These are phyloP conservation scores for Hypotaenidia philippensis DNA, from an alignment of 2,797 vertebrate species.

Conservation along the genomic window DNA sequence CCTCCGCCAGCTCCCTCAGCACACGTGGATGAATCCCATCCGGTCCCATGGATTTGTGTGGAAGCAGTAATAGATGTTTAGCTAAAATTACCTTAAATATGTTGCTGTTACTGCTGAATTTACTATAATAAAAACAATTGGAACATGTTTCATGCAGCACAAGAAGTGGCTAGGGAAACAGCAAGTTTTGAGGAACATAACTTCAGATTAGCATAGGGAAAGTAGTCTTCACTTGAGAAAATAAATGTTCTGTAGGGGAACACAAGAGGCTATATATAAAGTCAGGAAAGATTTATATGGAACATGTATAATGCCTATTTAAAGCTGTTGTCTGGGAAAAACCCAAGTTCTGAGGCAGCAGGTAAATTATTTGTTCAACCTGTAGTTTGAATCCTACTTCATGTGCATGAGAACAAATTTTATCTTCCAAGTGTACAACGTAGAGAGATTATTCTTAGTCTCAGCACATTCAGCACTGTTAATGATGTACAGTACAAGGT, in stretches of 20 bases:
- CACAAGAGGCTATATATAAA: background rate
- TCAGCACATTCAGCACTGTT: background rate
- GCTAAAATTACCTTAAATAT: slow-evolving; percentile 37
- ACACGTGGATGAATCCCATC: too few species aligned
- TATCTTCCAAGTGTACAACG: background rate
- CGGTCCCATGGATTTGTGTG: too few species aligned
- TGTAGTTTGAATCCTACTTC: background rate
- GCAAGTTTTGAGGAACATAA: background rate
- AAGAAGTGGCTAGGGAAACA: background rate
- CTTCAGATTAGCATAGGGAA: background rate
- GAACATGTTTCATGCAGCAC: background rate
- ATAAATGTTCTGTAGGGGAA: background rate
- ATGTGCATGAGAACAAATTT: background rate
- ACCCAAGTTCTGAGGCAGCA: rapidly evolving
- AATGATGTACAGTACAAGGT: background rate
- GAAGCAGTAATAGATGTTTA: background rate
- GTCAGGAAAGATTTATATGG: background rate
- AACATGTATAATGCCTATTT: background rate
- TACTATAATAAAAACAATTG: background rate
- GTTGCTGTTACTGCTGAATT: background rate
- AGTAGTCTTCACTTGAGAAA: background rate
- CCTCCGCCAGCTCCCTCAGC: too few species aligned
- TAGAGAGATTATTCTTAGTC: background rate
- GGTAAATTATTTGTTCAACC: background rate
- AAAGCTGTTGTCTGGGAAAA: background rate